These are phyloP conservation scores for Parauchenoglanis ngamensis DNA, from an alignment of 2,797 vertebrate species.

Conservation along the genomic window DNA sequence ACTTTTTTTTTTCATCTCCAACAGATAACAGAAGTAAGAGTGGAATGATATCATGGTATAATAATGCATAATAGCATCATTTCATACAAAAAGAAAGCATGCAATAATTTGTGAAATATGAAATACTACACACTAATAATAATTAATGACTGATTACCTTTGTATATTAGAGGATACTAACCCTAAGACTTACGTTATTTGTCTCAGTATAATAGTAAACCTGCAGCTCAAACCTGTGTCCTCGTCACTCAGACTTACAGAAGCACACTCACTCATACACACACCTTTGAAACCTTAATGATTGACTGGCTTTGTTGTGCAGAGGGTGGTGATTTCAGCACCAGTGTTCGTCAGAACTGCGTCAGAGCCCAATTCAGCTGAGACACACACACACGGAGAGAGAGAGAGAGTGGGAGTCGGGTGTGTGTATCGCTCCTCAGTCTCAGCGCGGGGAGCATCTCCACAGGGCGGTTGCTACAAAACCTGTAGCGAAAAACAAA, in stretches of 20 bases:
- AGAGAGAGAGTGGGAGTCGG: conserved; percentile 37
- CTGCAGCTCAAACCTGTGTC: background rate
- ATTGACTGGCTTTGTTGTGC: conserved; percentile 74
- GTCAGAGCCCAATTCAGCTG: conserved; percentile 84
- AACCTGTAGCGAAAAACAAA: conserved; percentile 30
- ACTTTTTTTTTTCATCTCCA: background rate
- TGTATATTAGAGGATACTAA: too few species aligned
- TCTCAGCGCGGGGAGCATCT: conserved; percentile 64
- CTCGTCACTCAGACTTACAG: background rate
- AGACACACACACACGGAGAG: conserved; percentile 59
- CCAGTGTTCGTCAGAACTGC: conserved; percentile 90
- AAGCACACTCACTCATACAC: background rate
- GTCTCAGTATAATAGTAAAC: background rate
- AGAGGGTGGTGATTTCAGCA: conserved; percentile 80
- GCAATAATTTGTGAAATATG: background rate
- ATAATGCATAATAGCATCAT: background rate
- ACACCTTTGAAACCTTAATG: conserved; percentile 63
- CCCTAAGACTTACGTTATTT: background rate
- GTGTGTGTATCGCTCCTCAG: conserved; percentile 47
- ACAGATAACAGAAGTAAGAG: background rate
- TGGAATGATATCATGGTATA: background rate
- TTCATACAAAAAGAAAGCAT: background rate
- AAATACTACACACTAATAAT: background rate
- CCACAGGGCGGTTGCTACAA: conserved; percentile 43
- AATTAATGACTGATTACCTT: background rate